A percentile compares a stretch with the other conserved stretches of the same genome.
Evolutionary conservation across 2,797 vertebrate species (phyloP).

Genomic region (Cuniculus paca): DNA sequence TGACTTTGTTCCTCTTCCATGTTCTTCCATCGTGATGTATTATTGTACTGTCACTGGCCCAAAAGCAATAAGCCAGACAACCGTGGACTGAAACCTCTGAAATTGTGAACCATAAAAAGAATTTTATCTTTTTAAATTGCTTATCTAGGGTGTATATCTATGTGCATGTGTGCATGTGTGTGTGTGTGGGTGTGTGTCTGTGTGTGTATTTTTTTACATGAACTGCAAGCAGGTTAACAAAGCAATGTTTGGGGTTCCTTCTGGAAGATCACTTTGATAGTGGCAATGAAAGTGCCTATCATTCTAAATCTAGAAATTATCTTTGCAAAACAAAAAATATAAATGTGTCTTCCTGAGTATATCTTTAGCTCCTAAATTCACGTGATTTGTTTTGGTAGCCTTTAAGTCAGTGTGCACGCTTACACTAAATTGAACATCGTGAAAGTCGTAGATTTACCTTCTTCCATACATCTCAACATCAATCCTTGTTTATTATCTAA

Average conservation of each 20-base stretch:
- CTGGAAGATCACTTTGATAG: not conserved
- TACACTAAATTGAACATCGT: not conserved
- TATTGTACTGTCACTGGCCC: too few species aligned
- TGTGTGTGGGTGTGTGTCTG: not conserved
- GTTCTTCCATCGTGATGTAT: not conserved
- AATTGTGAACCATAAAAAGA: not conserved
- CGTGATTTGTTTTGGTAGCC: not conserved
- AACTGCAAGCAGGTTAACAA: not conserved
- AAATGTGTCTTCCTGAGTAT: not conserved
- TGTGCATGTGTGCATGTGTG: not conserved
- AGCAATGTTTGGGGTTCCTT: not conserved
- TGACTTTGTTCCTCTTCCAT: not conserved
- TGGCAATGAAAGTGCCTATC: not conserved
- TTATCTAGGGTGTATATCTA: not conserved
- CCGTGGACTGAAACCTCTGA: not conserved
- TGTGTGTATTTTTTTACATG: not conserved
- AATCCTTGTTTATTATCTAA: not conserved
- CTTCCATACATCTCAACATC: not conserved
- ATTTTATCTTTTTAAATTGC: not conserved
- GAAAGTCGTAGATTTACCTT: not conserved
- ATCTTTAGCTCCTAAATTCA: not conserved
- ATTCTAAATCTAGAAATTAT: not conserved
- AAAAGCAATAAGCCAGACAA: not conserved
- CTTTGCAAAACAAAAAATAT: too few species aligned
- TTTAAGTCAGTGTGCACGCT: not conserved